These are phyloP conservation scores for Jordanella pulchra DNA, from an alignment of 2,797 vertebrate genomes.

Conservation along the genomic window DNA sequence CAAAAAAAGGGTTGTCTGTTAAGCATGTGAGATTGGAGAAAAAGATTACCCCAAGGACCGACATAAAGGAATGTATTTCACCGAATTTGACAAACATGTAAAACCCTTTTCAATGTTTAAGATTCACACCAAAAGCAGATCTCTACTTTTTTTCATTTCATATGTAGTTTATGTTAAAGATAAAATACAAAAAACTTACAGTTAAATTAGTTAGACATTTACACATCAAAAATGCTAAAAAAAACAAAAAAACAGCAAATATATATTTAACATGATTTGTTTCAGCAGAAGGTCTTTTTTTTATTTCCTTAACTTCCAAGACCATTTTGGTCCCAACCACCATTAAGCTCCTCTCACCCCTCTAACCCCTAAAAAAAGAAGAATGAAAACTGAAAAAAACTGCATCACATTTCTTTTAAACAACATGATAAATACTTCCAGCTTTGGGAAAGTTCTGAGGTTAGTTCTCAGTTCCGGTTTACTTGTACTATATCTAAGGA, in stretches of 20 bases:
- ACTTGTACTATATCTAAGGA: too few species aligned
- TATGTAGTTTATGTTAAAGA: background rate
- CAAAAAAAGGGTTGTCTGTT: background rate
- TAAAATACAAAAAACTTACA: background rate
- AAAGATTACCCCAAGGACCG: background rate
- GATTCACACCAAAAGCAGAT: background rate
- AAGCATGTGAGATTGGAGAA: background rate
- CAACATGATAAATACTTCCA: background rate
- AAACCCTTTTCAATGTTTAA: background rate
- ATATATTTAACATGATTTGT: too few species aligned
- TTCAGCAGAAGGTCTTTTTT: too few species aligned
- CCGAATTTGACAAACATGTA: background rate
- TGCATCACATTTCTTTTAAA: background rate
- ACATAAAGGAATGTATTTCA: background rate
- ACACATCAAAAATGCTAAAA: too few species aligned
- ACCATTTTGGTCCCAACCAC: too few species aligned
- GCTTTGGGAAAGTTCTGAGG: background rate
- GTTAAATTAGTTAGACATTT: background rate
- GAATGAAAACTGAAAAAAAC: background rate
- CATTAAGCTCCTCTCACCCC: too few species aligned
- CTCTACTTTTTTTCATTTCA: background rate
- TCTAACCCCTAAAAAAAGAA: too few species aligned
- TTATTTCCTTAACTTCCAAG: too few species aligned
- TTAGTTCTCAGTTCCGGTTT: background rate
- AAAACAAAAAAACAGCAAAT: too few species aligned